phyloP scores from a whole-genome alignment of 2,888 invertebrate species.

The Phyllotreta striolata region DNA sequence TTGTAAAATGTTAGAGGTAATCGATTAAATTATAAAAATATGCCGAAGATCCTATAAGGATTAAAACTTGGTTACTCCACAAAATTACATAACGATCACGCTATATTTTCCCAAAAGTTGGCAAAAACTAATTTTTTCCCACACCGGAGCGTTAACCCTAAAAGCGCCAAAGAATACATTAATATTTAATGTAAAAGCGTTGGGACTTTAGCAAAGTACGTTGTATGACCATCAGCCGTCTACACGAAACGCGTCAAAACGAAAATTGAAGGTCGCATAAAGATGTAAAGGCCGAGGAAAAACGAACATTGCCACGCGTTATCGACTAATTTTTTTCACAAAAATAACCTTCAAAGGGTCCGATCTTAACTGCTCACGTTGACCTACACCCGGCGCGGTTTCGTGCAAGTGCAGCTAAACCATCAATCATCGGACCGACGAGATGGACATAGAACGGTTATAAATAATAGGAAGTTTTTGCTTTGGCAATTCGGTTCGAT shows the following conservation, averaged over 20 bases:
- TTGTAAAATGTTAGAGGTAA: too few relatives aligned
- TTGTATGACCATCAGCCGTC: not conserved
- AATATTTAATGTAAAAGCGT: too few relatives aligned
- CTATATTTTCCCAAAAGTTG: too few relatives aligned
- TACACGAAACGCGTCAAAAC: constrained; percentile 12
- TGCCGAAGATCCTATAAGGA: too few relatives aligned
- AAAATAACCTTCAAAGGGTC: constrained; percentile 33
- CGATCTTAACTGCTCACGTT: constrained; percentile 31
- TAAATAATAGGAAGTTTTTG: too few relatives aligned
- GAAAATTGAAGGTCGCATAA: constrained; percentile 14
- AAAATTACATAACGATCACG: too few relatives aligned
- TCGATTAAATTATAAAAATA: too few relatives aligned
- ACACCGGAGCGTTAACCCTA: too few relatives aligned
- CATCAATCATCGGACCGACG: constrained; percentile 29
- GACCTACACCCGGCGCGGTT: constrained; percentile 32
- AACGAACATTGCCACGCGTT: constrained; percentile 20
- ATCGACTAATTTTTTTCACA: constrained; percentile 33
- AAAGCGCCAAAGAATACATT: too few relatives aligned
- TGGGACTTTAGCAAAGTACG: not conserved
- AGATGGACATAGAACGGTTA: constrained; percentile 13
- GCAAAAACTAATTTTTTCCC: too few relatives aligned
- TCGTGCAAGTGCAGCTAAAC: constrained; percentile 32
- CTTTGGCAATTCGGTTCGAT: too few relatives aligned
- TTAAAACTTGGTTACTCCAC: too few relatives aligned
- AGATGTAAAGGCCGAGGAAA: constrained; percentile 17